Conservation (phyloP, 2,888 invertebrate genomes). For the Epirrhoe alternata region DNA sequence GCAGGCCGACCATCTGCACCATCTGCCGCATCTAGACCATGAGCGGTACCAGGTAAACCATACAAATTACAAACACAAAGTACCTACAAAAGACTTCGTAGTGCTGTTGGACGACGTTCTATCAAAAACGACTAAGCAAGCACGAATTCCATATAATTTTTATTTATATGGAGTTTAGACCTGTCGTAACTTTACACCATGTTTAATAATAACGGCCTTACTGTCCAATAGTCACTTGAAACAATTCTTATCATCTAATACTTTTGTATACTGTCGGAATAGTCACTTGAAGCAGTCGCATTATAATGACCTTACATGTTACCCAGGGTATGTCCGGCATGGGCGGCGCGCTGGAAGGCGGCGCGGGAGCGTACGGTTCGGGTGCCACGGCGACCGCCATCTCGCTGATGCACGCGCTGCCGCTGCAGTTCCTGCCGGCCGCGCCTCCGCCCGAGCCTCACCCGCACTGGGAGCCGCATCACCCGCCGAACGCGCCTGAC, state of each 20-base stretch:
- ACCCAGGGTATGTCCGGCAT: constrained; percentile 54
- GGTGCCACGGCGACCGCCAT: constrained; percentile 62
- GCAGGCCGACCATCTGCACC: constrained; percentile 64
- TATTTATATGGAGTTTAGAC: too few relatives aligned
- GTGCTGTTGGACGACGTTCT: too few relatives aligned
- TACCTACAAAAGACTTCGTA: too few relatives aligned
- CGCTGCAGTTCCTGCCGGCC: constrained; percentile 77
- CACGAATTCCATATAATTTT: too few relatives aligned
- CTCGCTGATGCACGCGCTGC: constrained; percentile 78
- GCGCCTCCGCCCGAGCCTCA: constrained; percentile 48
- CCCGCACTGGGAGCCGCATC: constrained; percentile 70
- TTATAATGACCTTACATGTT: not conserved
- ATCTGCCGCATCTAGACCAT: constrained; percentile 63
- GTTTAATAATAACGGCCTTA: too few relatives aligned
- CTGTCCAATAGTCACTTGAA: too few relatives aligned
- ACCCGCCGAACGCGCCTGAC: constrained; percentile 57
- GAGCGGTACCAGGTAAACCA: constrained; percentile 78
- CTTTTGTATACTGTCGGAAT: too few relatives aligned
- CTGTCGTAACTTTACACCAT: too few relatives aligned
- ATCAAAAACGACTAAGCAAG: too few relatives aligned
- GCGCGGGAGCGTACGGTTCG: constrained; percentile 43
- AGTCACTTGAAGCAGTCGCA: too few relatives aligned
- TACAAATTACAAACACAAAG: too few relatives aligned
- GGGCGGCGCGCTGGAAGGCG: constrained; percentile 42
- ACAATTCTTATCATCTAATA: too few relatives aligned